Evolutionary conservation across 2,888 invertebrate genomes (phyloP), one percentile per base, ranked within the genome.

Genomic region (Gisinianus flammeolus): DNA sequence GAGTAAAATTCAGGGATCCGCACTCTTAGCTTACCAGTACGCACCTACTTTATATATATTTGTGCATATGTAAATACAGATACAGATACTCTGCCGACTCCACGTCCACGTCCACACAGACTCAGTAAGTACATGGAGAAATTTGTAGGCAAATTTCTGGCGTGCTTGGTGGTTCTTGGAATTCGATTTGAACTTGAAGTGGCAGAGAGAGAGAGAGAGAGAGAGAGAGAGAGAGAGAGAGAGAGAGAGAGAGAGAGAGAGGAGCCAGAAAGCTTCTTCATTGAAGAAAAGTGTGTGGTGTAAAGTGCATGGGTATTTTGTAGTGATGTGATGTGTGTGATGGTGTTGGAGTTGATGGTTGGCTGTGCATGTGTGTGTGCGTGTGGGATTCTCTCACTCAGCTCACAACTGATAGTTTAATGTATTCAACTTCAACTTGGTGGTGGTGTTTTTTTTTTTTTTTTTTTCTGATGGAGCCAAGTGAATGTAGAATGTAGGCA

Each of bases 81-180:
- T 35, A 35, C 35, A 35, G 35, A 35, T 5, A 35, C 35, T n/a
- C n/a, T n/a, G n/a, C n/a, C n/a, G n/a, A n/a, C n/a, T n/a, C n/a
- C n/a, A n/a, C n/a, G n/a, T n/a, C n/a, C n/a, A n/a, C n/a, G n/a
- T n/a, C n/a, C n/a, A n/a, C n/a, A n/a, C n/a, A n/a, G n/a, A n/a
- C n/a, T n/a, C n/a, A n/a, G n/a, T n/a, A 44, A 44, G 44, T 44
- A 58, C 58, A 24, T 22, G 22, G 58, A 58, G 58, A 58, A 44
- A 44, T 44, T 44, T 16, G 44, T 16, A 44, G 6, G 16, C 6
- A 58, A 58, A n/a, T n/a, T n/a, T 12, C 56, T 56, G 19, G 22
- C 58, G 16, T 58, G 16, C 8, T 58, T 58, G n/a, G 58, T 24
- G 24, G 58, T 58, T 58, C 58, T 58, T 58, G 58, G 22, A 3